Evolutionary conservation across 2,113 vertebrate genomes (phyloP).

Genomic region (Trinectes maculatus): DNA sequence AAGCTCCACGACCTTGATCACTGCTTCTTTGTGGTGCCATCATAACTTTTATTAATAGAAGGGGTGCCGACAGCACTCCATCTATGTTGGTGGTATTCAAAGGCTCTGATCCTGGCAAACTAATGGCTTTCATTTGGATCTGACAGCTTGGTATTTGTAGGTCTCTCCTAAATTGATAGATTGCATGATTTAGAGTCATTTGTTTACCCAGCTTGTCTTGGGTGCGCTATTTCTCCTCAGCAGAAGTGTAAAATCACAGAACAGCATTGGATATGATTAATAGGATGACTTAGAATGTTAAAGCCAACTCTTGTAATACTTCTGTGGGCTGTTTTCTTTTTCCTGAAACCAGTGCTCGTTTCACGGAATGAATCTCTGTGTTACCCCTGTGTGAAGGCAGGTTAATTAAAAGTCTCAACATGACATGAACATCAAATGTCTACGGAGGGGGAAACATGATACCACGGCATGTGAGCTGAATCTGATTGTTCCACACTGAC

Average conservation of each 20-base stretch:
- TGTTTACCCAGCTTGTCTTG: conserved; percentile 70
- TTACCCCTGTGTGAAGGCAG: neutral
- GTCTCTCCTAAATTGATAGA: conserved; percentile 71
- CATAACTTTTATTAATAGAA: conserved; percentile 70
- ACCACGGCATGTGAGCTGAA: conserved; percentile 8
- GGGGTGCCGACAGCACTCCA: conserved; percentile 53
- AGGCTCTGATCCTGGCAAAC: conserved; percentile 67
- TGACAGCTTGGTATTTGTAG: conserved; percentile 75
- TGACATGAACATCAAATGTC: conserved; percentile 10
- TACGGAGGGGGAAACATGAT: neutral
- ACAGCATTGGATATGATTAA: conserved; percentile 57
- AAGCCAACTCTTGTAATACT: conserved; percentile 34
- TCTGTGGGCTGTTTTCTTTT: conserved; percentile 25
- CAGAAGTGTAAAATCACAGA: conserved; percentile 57
- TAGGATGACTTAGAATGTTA: conserved; percentile 39
- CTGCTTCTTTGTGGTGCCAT: conserved; percentile 58
- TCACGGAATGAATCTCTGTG: conserved; percentile 3
- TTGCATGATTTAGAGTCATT: conserved; percentile 73
- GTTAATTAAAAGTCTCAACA: conserved; percentile 30
- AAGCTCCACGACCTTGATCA: conserved; percentile 48
- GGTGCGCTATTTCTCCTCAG: conserved; percentile 41
- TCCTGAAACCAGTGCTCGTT: neutral
- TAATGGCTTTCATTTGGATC: conserved; percentile 77
- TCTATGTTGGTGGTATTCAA: conserved; percentile 57
- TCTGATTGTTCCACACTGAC: conserved; percentile 21